Evolutionary conservation across 2,797 vertebrate species (phyloP).

Genomic region (Iguana delicatissima): DNA sequence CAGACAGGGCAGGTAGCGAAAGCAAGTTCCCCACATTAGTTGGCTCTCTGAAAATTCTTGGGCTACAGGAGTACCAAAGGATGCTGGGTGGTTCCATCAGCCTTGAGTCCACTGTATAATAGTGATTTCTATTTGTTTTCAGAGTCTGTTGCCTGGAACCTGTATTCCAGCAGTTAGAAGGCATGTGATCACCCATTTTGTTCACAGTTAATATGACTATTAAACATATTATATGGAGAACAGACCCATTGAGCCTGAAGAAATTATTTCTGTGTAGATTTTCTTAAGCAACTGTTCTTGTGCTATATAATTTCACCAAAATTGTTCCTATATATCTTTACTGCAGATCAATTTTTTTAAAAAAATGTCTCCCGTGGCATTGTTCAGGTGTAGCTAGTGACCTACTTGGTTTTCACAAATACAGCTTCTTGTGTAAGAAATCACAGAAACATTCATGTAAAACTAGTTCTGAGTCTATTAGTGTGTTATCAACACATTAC

Average conservation of each 20-base stretch:
- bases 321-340: background rate
- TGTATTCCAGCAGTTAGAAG: background rate
- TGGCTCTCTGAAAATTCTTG: background rate
- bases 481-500: slow-evolving; percentile 75
- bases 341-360: background rate
- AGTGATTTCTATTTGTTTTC: background rate
- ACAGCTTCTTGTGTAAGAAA: slow-evolving; percentile 52
- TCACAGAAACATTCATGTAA: slow-evolving; percentile 59
- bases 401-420: slow-evolving; percentile 29
- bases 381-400: slow-evolving; percentile 45
- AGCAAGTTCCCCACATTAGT: background rate
- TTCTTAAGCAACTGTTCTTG: slow-evolving; percentile 20
- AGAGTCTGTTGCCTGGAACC: background rate
- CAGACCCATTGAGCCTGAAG: background rate
- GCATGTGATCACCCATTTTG: background rate
- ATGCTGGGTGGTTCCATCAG: background rate
- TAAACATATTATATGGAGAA: slow-evolving; percentile 30
- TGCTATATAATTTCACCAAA: slow-evolving; percentile 36
- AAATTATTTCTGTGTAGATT: slow-evolving; percentile 3
- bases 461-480: slow-evolving; percentile 67
- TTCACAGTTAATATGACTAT: background rate
- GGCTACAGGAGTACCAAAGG: background rate
- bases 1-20: background rate
- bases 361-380: background rate
- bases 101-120: background rate